Conservation (phyloP, 1,140 invertebrate genomes). For the Chrysopa pallens region DNA sequence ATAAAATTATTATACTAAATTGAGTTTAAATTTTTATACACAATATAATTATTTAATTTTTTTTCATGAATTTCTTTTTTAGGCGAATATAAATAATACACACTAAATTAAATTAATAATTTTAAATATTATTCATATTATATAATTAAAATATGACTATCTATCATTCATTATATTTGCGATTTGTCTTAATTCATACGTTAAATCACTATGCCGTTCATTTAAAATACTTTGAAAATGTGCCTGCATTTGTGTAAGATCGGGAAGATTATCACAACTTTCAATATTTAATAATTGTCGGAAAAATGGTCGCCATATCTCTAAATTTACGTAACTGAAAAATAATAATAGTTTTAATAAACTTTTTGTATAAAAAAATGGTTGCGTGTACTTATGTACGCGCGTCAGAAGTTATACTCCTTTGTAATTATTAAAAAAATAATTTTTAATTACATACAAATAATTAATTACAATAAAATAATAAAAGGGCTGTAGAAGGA, state of each 20-base stretch:
- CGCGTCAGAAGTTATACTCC: too few relatives aligned
- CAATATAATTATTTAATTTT: too few relatives aligned
- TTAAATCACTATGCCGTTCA: not conserved
- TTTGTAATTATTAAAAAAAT: too few relatives aligned
- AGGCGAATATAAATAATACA: too few relatives aligned
- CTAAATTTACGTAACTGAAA: constrained; percentile 12
- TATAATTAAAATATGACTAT: not conserved
- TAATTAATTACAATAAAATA: too few relatives aligned
- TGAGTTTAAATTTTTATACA: too few relatives aligned
- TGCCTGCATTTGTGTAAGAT: not conserved
- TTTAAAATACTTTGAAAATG: not conserved
- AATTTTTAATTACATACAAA: too few relatives aligned
- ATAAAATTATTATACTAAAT: too few relatives aligned
- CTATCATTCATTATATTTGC: not conserved
- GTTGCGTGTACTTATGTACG: too few relatives aligned
- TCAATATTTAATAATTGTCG: constrained; percentile 1
- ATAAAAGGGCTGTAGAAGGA: too few relatives aligned
- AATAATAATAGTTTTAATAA: constrained; percentile 5
- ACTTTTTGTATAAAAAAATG: not conserved
- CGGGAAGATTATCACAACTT: not conserved
- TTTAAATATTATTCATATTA: not conserved
- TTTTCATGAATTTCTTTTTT: too few relatives aligned
- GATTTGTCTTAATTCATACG: not conserved
- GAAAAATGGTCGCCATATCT: constrained; percentile 20
- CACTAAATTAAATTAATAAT: not conserved